phyloP scores from a whole-genome alignment of 2,888 invertebrate species.

The Euclidia mi region DNA sequence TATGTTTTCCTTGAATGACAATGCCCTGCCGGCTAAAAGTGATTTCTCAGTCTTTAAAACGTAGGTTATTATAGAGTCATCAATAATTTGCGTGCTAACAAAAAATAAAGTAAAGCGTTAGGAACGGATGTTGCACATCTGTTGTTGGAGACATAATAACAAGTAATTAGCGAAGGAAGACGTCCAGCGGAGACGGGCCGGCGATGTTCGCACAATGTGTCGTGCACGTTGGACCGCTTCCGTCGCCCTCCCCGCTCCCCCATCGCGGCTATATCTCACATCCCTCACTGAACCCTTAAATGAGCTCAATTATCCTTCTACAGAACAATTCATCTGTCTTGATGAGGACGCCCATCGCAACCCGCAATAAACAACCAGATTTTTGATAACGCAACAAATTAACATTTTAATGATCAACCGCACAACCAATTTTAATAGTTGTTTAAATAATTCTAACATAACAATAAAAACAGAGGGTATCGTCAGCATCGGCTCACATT shows the following conservation, averaged over 20 bases:
- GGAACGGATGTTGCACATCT: constrained; percentile 88
- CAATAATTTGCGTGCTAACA: constrained; percentile 37
- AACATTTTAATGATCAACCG: constrained; percentile 50
- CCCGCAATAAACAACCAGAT: too few species aligned
- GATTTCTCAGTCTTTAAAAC: constrained; percentile 10
- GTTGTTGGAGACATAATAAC: constrained; percentile 86
- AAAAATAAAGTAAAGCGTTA: constrained; percentile 62
- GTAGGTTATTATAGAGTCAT: constrained; percentile 25
- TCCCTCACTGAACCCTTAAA: constrained; percentile 51
- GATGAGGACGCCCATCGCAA: too few species aligned
- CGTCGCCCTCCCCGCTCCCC: constrained; percentile 59
- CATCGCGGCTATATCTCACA: constrained; percentile 39
- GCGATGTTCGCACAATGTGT: constrained; percentile 87
- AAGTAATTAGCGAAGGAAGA: constrained; percentile 85
- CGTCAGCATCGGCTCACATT: constrained; percentile 10
- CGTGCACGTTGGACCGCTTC: constrained; percentile 81
- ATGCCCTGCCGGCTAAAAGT: constrained; percentile 25
- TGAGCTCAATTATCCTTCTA: constrained; percentile 57
- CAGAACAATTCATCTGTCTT: constrained; percentile 15
- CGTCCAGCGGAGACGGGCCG: constrained; percentile 62
- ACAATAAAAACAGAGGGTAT: constrained; percentile 44
- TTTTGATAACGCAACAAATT: constrained; percentile 41
- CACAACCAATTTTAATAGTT: constrained; percentile 45
- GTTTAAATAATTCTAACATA: constrained; percentile 49
- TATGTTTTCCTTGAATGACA: constrained; percentile 55